Evolutionary conservation across 2,113 vertebrate species (phyloP).

Genomic region (Jacana jacana): DNA sequence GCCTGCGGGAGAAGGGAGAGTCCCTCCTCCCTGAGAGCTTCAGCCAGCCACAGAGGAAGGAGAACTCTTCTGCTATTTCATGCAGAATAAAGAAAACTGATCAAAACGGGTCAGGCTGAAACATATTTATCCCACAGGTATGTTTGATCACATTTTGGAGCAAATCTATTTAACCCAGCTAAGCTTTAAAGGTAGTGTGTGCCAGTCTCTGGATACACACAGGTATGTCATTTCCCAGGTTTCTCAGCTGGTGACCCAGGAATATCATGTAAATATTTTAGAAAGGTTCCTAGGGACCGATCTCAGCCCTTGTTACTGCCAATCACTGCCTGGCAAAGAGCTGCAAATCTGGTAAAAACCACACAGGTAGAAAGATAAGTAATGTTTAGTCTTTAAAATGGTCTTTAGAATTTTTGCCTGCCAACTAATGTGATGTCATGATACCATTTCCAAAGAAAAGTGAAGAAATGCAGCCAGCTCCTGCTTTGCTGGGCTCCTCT

Average conservation of each 20-base stretch:
- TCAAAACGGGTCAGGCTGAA: not conserved
- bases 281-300: not conserved
- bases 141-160: not conserved
- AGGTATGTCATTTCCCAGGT: not conserved
- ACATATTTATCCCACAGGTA: not conserved
- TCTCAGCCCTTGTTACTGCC: not conserved
- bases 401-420: not conserved
- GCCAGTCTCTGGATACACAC: accelerated
- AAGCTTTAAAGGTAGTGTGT: not conserved
- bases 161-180: not conserved
- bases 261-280: not conserved
- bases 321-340: not conserved
- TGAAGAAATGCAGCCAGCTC: not conserved
- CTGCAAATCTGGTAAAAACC: not conserved
- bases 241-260: not conserved
- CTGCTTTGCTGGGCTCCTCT: not conserved
- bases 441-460: not conserved
- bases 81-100: not conserved
- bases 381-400: not conserved
- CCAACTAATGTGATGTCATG: not conserved
- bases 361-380: not conserved
- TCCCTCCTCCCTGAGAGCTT: not conserved
- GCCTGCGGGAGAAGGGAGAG: not conserved
- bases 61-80: not conserved
- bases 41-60: not conserved